These are phyloP conservation scores for Cheumatopsyche charites DNA, from an alignment of 1,140 invertebrate genomes.

Conservation along the genomic window DNA sequence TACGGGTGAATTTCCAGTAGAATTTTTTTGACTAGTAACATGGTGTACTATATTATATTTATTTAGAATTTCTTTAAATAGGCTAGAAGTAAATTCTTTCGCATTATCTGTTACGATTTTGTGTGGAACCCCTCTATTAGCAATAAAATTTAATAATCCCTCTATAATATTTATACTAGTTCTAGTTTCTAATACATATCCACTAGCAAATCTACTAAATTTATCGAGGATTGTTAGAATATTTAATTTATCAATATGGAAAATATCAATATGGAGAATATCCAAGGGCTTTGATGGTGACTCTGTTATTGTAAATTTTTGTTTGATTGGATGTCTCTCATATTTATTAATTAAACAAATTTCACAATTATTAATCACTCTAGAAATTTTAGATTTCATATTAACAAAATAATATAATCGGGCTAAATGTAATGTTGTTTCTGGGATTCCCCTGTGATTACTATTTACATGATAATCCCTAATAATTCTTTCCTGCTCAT, in stretches of 20 bases:
- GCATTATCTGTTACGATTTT: constrained; percentile 2
- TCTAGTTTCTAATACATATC: not conserved
- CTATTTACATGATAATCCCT: not conserved
- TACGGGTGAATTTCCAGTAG: not conserved
- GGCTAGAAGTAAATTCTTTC: constrained; percentile 6
- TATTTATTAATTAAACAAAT: constrained; percentile 12
- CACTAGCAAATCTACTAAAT: not conserved
- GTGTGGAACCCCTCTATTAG: not conserved
- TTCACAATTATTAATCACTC: constrained; percentile 2
- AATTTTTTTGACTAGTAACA: not conserved
- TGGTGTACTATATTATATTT: not conserved
- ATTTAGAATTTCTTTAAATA: constrained; percentile 4
- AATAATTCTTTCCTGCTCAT: not conserved
- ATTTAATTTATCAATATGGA: not conserved
- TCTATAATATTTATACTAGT: constrained; percentile 2
- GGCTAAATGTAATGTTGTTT: not conserved
- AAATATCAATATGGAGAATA: not conserved
- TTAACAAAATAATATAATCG: not conserved
- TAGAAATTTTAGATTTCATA: not conserved
- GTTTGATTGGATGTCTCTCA: not conserved
- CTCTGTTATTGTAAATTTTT: not conserved
- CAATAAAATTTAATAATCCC: not conserved
- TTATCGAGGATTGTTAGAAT: constrained; percentile 11
- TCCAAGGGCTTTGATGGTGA: not conserved
- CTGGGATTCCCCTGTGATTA: not conserved